phyloP scores from a whole-genome alignment of 2,888 invertebrate genomes.

The Tachina lurida region DNA sequence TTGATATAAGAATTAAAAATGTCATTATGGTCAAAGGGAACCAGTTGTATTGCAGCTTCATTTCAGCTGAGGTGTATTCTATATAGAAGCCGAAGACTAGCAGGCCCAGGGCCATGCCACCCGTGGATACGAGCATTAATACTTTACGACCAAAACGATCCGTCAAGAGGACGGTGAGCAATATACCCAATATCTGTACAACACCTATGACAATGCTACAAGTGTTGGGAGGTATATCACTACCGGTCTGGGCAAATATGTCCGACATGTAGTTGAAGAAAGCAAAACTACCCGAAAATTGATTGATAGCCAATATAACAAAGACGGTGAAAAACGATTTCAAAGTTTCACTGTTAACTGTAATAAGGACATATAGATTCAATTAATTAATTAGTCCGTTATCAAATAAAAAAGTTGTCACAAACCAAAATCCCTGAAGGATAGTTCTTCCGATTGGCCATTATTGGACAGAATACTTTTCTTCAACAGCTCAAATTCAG shows the following conservation, averaged over 20 bases:
- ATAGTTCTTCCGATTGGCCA: conserved; percentile 52
- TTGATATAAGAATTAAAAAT: conserved; percentile 76
- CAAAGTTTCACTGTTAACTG: conserved; percentile 76
- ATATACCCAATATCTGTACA: conserved; percentile 79
- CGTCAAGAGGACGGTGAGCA: conserved; percentile 76
- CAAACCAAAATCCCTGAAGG: conserved; percentile 75
- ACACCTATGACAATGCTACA: conserved; percentile 79
- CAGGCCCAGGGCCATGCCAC: conserved; percentile 77
- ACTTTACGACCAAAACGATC: conserved; percentile 79
- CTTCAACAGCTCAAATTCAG: conserved; percentile 63
- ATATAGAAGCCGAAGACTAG: conserved; percentile 77
- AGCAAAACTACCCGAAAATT: conserved; percentile 79
- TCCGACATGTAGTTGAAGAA: conserved; percentile 80
- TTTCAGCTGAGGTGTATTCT: conserved; percentile 70
- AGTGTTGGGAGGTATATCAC: conserved; percentile 78
- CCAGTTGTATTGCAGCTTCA: conserved; percentile 76
- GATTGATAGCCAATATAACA: conserved; percentile 76
- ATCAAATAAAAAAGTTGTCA: not conserved
- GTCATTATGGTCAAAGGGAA: conserved; percentile 79
- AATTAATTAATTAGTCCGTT: not conserved
- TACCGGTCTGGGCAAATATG: conserved; percentile 78
- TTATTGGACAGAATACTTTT: conserved; percentile 41
- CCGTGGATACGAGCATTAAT: conserved; percentile 78
- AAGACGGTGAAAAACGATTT: conserved; percentile 76
- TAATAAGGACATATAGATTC: conserved; percentile 6